phyloP scores from a whole-genome alignment of 2,797 vertebrate genomes.

The Cossypha caffra region DNA sequence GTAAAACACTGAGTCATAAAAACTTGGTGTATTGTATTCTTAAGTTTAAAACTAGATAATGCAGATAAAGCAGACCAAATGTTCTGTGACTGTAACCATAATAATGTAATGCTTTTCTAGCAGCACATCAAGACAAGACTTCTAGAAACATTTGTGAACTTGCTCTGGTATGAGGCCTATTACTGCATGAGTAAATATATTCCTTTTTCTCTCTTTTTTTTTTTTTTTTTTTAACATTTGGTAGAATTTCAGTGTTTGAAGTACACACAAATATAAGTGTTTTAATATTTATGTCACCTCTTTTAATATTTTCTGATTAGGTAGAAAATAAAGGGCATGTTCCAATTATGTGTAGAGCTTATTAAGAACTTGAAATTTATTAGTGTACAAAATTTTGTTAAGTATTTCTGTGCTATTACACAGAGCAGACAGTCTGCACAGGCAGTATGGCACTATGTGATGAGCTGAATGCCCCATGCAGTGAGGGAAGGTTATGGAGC shows the following conservation, averaged over 20 bases:
- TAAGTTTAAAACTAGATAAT: background rate
- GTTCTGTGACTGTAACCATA: background rate
- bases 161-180: background rate
- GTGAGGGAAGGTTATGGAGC: background rate
- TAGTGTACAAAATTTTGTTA: background rate
- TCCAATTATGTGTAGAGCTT: background rate
- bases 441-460: background rate
- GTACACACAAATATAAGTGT: background rate
- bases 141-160: background rate
- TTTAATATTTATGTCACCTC: background rate
- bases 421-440: background rate
- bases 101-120: background rate
- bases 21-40: background rate
- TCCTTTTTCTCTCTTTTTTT: accelerated
- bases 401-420: background rate
- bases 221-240: background rate
- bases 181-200: background rate
- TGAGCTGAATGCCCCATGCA: background rate
- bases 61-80: background rate
- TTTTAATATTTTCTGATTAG: background rate
- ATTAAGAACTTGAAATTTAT: background rate
- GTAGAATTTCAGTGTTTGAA: background rate
- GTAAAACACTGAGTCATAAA: background rate
- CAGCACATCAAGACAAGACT: background rate
- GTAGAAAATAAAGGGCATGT: background rate